Evolutionary conservation across 2,888 invertebrate species (phyloP).

Genomic region (Eristalis intricaria): DNA sequence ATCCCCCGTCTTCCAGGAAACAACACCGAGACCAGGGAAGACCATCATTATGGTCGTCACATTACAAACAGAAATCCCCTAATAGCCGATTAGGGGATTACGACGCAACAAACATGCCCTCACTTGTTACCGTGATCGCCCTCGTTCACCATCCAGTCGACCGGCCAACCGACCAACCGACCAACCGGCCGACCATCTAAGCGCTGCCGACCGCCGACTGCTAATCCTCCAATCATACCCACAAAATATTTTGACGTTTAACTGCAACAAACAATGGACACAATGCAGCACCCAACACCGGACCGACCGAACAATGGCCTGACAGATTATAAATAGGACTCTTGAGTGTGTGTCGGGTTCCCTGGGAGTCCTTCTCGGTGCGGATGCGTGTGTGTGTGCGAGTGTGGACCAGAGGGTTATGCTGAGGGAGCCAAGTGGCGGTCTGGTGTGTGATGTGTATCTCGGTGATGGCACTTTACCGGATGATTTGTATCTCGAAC

Average conservation of each 20-base stretch:
- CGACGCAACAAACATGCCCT: slow-evolving; percentile 53
- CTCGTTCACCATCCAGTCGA: slow-evolving; percentile 1
- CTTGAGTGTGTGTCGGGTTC: slow-evolving; percentile 54
- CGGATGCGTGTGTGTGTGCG: not conserved
- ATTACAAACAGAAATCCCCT: slow-evolving; percentile 66
- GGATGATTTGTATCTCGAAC: slow-evolving; percentile 71
- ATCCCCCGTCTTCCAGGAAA: slow-evolving; percentile 41
- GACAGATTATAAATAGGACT: slow-evolving; percentile 69
- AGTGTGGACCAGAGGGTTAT: not conserved
- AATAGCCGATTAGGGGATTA: slow-evolving; percentile 72
- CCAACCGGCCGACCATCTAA: slow-evolving; percentile 15
- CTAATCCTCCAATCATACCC: slow-evolving; percentile 64
- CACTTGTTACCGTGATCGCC: slow-evolving; percentile 40
- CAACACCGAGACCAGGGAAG: slow-evolving; percentile 7
- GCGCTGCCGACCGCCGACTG: slow-evolving; percentile 37
- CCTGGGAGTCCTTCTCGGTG: not conserved
- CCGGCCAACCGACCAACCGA: slow-evolving; percentile 2
- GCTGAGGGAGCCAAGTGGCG: slow-evolving; percentile 32
- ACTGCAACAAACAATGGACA: slow-evolving; percentile 68
- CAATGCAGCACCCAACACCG: slow-evolving; percentile 50
- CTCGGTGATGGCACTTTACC: slow-evolving; percentile 70
- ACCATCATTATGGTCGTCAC: slow-evolving; percentile 45
- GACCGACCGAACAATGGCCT: slow-evolving; percentile 52
- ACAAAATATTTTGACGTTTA: slow-evolving; percentile 72
- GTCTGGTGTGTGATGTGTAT: slow-evolving; percentile 63